phyloP scores from a whole-genome alignment of 2,797 vertebrate species.

The Ctenopoma kingsleyae region DNA sequence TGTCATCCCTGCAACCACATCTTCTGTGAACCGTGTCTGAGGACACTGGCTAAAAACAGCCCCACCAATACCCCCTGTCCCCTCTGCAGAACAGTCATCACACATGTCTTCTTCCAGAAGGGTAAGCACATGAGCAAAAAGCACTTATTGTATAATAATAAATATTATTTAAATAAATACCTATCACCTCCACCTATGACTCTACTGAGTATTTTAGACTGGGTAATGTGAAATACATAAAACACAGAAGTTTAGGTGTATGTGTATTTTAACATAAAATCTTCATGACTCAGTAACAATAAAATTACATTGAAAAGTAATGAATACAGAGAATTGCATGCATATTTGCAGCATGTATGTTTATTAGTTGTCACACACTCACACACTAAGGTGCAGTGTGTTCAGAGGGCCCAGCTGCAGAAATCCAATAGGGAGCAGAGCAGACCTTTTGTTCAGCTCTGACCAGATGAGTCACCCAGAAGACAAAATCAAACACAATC shows the following conservation, averaged over 20 bases:
- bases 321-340: neutral
- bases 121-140: slow-evolving; percentile 80
- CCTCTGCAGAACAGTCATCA: slow-evolving; percentile 92
- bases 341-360: slow-evolving; percentile 25
- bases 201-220: neutral
- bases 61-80: slow-evolving; percentile 93
- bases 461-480: slow-evolving; percentile 75
- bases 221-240: neutral
- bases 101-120: slow-evolving; percentile 94
- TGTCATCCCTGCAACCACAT: slow-evolving; percentile 95
- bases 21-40: slow-evolving; percentile 96
- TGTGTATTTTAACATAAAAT: neutral
- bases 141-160: slow-evolving; percentile 10
- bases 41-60: slow-evolving; percentile 94
- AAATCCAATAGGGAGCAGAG: slow-evolving; percentile 62
- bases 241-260: slow-evolving; percentile 2
- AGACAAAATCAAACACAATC: slow-evolving; percentile 52
- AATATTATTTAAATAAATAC: slow-evolving; percentile 21
- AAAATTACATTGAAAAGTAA: neutral
- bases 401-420: slow-evolving; percentile 72
- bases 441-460: slow-evolving; percentile 64
- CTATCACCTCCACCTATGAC: neutral
- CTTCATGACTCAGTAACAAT: neutral
- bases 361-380: slow-evolving; percentile 23
- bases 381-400: slow-evolving; percentile 47